Base-by-base conservation (phyloP, 2,797 vertebrate genomes). In the Leptoclinus maculatus region DNA sequence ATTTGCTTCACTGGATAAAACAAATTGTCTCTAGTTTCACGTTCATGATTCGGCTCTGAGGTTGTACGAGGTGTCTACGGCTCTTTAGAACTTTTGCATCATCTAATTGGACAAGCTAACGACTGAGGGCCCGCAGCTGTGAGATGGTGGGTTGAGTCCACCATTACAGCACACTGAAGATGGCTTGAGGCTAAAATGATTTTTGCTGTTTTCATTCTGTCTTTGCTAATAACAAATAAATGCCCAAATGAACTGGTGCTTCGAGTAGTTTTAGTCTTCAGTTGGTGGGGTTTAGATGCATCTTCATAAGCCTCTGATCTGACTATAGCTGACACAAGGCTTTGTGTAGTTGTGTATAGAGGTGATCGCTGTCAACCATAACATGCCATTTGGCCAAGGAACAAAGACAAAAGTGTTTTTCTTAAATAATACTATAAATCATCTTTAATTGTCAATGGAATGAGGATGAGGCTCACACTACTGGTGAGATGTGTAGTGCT, bases 61-160 rank as follows among this genome's bases (percentile, higher is more conserved):
- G 14, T n/a, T 21, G 45, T 1, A 4, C 12, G 25, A 16, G 23
- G n/a, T 51, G 54, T 67, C 67, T 9, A 2, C 53, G 14, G 62
- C 41, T 36, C 25, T 62, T 66, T 32, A 27, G 19, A 29, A 9
- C 32, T 56, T 68, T 17, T 51, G 45, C 12, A 1, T 54, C 41
- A 41, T 53, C 23, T 45, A 64, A 41, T 68, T 29, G n/a, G 29
- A 51, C 51, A 43, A 34, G 45, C 32, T 82, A 66, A 72, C 23
- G 63, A 63, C 59, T n/a, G 38, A 73, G 17, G 34, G 57, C 72
- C 58, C 59, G 64, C 64, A 75, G 74, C 74, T 68, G 64, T 47
- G 73, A 69, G 58, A 27, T 36, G 75, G 36, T 25, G 41, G 41
- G 47, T 27, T 41, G 62, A 60, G 76, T 74, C 57, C 9, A 4